Conservation (phyloP, 2,888 invertebrate species). For the Bellardia pandia region DNA sequence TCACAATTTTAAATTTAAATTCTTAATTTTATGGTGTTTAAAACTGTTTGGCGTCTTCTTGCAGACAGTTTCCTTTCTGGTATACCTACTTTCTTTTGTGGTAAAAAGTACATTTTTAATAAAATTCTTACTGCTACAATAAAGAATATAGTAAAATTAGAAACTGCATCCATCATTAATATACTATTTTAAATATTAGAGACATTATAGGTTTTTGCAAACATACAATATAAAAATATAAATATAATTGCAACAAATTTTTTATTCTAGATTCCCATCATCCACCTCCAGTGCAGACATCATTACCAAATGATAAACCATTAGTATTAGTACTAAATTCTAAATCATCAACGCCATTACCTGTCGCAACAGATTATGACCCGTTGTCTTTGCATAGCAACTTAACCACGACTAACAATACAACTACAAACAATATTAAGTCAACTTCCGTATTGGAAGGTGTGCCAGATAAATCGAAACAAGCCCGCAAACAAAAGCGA, state of each 20-base stretch:
- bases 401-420: slow-evolving; percentile 35
- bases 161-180: too few relatives aligned
- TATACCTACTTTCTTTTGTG: too few relatives aligned
- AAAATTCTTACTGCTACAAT: too few relatives aligned
- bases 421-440: slow-evolving; percentile 66
- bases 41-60: too few relatives aligned
- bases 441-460: slow-evolving; percentile 75
- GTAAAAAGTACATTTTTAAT: too few relatives aligned
- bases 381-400: slow-evolving; percentile 74
- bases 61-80: too few relatives aligned
- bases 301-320: slow-evolving; percentile 71
- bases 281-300: slow-evolving; percentile 58
- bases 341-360: slow-evolving; percentile 67
- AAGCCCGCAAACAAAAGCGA: slow-evolving; percentile 87
- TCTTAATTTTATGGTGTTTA: too few relatives aligned
- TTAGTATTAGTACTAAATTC: slow-evolving; percentile 69
- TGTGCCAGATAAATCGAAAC: slow-evolving; percentile 77
- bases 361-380: slow-evolving; percentile 69
- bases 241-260: not conserved
- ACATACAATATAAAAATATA: too few relatives aligned
- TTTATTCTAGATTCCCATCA: slow-evolving; percentile 58
- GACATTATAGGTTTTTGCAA: too few relatives aligned
- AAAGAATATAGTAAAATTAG: too few relatives aligned
- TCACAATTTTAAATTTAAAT: too few relatives aligned
- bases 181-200: too few relatives aligned